Percentiles rank a stretch among this genome's conserved stretches.
phyloP scores from a whole-genome alignment of 37 sponge, comb jelly and placozoan species.

The Lycopodina hypogea region DNA sequence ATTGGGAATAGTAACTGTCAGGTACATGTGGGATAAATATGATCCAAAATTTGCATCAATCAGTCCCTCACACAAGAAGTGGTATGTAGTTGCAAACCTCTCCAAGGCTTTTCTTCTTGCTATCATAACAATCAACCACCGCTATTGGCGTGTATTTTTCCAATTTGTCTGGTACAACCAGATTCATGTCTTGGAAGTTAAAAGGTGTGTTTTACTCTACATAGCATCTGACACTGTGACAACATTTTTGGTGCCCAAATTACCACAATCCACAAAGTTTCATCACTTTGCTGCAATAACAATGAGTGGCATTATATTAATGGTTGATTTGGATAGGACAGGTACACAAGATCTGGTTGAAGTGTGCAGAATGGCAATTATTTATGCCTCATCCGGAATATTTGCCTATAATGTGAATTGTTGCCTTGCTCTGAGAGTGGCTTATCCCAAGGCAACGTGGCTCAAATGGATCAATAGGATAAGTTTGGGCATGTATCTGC shows the following conservation, averaged over 20 bases:
- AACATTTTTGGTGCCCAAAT: slow-evolving; percentile 74
- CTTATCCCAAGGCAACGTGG: slow-evolving; percentile 61
- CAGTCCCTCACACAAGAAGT: slow-evolving; percentile 78
- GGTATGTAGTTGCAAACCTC: slow-evolving; percentile 86
- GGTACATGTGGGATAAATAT: slow-evolving; percentile 35
- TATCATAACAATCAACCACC: slow-evolving; percentile 23
- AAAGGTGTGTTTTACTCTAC: slow-evolving; percentile 64
- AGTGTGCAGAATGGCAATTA: slow-evolving; percentile 60
- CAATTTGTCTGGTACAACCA: slow-evolving; percentile 27
- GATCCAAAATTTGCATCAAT: slow-evolving; percentile 56
- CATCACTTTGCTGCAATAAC: slow-evolving; percentile 64
- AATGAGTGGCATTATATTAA: slow-evolving; percentile 27
- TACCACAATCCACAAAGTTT: slow-evolving; percentile 65
- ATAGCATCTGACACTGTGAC: slow-evolving; percentile 76
- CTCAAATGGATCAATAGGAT: slow-evolving; percentile 32
- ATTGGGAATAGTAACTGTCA: background rate
- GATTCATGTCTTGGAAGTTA: slow-evolving; percentile 34
- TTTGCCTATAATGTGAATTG: slow-evolving; percentile 68
- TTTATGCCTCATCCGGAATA: slow-evolving; percentile 71
- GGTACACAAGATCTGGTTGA: slow-evolving; percentile 60
- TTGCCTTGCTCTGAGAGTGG: slow-evolving; percentile 78
- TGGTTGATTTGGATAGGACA: slow-evolving; percentile 29
- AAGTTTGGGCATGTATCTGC: slow-evolving; percentile 51
- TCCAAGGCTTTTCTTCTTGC: slow-evolving; percentile 67
- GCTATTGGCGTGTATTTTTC: slow-evolving; percentile 44